These are phyloP conservation scores for Caenorhabditis becei DNA, from an alignment of 2,888 invertebrate genomes.

Conservation along the genomic window DNA sequence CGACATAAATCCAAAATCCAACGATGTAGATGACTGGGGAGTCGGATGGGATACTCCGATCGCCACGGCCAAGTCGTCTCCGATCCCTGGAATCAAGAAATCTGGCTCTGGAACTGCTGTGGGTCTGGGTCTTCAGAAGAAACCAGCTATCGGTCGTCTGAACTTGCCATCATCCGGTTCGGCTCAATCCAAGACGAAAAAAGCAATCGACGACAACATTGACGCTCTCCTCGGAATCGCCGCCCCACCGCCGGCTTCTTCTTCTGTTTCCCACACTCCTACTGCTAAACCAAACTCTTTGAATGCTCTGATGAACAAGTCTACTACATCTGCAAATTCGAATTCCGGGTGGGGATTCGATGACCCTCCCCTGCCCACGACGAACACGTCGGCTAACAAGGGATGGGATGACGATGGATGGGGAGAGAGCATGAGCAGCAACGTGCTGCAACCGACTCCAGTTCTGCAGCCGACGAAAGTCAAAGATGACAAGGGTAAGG, in stretches of 20 bases:
- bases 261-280: conserved; percentile 11
- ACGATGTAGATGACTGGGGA: conserved; percentile 62
- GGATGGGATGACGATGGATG: conserved; percentile 65
- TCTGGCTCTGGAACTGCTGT: conserved; percentile 12
- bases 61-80: conserved; percentile 54
- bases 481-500: conserved; percentile 54
- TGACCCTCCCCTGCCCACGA: conserved; percentile 43
- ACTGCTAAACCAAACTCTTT: conserved; percentile 35
- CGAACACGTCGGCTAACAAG: conserved; percentile 25
- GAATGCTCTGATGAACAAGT: conserved; percentile 45
- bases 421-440: conserved; percentile 37
- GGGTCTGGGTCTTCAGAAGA: conserved; percentile 31
- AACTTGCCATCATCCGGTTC: conserved; percentile 38
- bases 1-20: conserved; percentile 41
- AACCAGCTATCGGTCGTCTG: conserved; percentile 50
- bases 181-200: conserved; percentile 48
- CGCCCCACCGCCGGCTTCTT: conserved; percentile 23
- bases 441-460: conserved; percentile 50
- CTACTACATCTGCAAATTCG: conserved; percentile 15
- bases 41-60: conserved; percentile 64
- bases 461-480: conserved; percentile 50
- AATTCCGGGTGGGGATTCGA: conserved; percentile 61
- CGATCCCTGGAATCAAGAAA: conserved; percentile 35
- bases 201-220: conserved; percentile 63
- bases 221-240: conserved; percentile 62